A percentile compares a stretch with the other conserved stretches of the same genome.
phyloP scores from a whole-genome alignment of 2,888 invertebrate genomes.

The Habroteleia sp. region DNA sequence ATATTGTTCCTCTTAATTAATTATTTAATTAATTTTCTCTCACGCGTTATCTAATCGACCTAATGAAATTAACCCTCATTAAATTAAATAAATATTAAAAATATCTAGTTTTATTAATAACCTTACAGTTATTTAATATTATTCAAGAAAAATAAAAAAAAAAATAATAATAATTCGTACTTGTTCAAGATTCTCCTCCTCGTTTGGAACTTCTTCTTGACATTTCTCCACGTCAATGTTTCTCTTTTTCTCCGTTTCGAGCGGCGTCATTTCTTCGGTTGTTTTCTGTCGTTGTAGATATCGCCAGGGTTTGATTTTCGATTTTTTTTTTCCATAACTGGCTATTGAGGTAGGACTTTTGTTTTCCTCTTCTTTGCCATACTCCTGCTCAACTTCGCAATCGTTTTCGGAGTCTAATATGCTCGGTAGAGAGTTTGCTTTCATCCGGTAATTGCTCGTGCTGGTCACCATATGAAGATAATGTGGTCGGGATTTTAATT shows the following conservation, averaged over 20 bases:
- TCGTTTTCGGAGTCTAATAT: constrained; percentile 90
- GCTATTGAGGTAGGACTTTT: constrained; percentile 86
- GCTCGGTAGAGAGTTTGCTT: constrained; percentile 91
- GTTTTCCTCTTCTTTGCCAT: constrained; percentile 82
- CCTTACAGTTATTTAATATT: too few relatives aligned
- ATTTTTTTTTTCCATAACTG: constrained; percentile 75
- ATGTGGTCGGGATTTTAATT: constrained; percentile 74
- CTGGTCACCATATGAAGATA: constrained; percentile 79
- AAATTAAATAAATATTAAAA: too few relatives aligned
- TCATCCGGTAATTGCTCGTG: constrained; percentile 77
- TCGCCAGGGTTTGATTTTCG: constrained; percentile 75
- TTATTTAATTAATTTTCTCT: too few relatives aligned
- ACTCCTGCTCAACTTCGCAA: constrained; percentile 79
- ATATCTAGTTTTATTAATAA: too few relatives aligned
- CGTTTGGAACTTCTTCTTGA: constrained; percentile 31
- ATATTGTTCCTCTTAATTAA: too few relatives aligned
- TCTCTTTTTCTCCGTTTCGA: constrained; percentile 70
- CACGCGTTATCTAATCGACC: too few relatives aligned
- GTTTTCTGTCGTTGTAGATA: constrained; percentile 78
- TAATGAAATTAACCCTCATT: too few relatives aligned
- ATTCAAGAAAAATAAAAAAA: too few relatives aligned
- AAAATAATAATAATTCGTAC: constrained; percentile 12
- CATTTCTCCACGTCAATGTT: constrained; percentile 42
- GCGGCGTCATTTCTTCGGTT: constrained; percentile 77
- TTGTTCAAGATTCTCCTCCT: constrained; percentile 37